Evolutionary conservation across 2,113 vertebrate species (phyloP).

Genomic region (Albula goreensis): DNA sequence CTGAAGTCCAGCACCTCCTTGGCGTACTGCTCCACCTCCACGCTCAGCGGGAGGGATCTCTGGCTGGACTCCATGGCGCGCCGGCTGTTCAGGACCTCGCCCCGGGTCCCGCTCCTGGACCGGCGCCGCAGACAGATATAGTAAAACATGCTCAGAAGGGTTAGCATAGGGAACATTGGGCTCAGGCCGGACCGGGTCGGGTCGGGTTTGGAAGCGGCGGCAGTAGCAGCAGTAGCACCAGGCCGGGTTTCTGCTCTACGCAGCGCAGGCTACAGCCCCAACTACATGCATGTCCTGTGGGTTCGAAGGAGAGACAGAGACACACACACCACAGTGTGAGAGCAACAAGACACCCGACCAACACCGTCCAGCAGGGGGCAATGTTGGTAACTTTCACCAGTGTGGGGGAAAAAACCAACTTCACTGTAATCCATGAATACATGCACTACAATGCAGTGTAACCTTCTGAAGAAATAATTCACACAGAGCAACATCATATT

Average conservation of each 20-base stretch:
- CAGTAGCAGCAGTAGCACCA: conserved; percentile 16
- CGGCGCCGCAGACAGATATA: conserved; percentile 97
- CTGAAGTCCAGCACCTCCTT: conserved; percentile 98
- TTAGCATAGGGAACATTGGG: conserved; percentile 94
- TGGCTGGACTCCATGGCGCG: conserved; percentile 86
- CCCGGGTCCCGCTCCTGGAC: conserved; percentile 90
- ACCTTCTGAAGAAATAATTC: too few relatives aligned
- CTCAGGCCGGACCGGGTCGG: conserved; percentile 11
- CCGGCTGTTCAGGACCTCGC: conserved; percentile 88
- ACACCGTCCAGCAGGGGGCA: background rate
- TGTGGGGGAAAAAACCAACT: background rate
- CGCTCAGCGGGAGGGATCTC: conserved; percentile 80
- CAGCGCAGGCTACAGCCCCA: conserved; percentile 52
- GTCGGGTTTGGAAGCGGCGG: conserved; percentile 17
- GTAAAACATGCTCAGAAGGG: conserved; percentile 98
- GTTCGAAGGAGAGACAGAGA: conserved; percentile 66
- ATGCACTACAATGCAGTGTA: too few relatives aligned
- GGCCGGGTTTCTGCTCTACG: conserved; percentile 40
- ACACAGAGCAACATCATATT: too few relatives aligned
- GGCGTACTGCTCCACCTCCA: conserved; percentile 91
- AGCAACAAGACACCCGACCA: conserved; percentile 33
- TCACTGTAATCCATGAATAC: too few relatives aligned
- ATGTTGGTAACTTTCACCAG: background rate
- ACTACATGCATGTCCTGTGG: conserved; percentile 73
- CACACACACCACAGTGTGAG: conserved; percentile 36